Conservation (phyloP, 2,888 invertebrate species). For the Megalurothrips usitatus region DNA sequence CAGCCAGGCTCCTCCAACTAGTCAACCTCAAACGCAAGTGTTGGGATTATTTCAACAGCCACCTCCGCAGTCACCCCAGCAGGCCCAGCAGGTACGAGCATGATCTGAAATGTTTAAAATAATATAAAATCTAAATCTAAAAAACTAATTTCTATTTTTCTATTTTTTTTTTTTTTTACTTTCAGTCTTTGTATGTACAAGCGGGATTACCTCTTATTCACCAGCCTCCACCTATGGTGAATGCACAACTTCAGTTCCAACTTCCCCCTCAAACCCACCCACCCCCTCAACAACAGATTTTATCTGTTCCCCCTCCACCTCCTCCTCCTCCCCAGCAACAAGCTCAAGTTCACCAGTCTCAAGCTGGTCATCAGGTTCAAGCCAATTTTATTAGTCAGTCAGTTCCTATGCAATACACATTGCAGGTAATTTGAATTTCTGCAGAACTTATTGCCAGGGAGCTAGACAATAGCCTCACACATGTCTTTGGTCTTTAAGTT, state of each 20-base stretch:
- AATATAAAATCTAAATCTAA: neutral
- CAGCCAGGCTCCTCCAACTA: neutral
- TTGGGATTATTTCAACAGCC: neutral
- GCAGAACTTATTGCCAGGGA: neutral
- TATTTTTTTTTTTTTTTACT: neutral
- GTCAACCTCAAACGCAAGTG: constrained; percentile 1
- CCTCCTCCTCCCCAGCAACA: neutral
- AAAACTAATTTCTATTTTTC: neutral
- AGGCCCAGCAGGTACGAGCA: neutral
- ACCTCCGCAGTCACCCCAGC: neutral
- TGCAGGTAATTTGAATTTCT: neutral
- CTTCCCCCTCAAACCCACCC: neutral
- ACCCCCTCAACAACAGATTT: neutral
- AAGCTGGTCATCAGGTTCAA: neutral
- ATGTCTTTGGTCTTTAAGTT: neutral
- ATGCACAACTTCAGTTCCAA: constrained; percentile 3
- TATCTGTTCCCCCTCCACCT: neutral
- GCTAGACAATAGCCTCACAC: too few species aligned
- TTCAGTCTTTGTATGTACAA: neutral
- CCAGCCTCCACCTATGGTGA: neutral
- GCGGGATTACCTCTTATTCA: neutral
- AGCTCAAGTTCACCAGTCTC: neutral
- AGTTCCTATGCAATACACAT: neutral
- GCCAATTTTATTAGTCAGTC: neutral
- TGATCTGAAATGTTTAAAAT: neutral